A percentile compares a stretch with the other conserved stretches of the same genome.
Conservation (phyloP, 2,888 invertebrate genomes). For the Trachelus troglodyta region DNA sequence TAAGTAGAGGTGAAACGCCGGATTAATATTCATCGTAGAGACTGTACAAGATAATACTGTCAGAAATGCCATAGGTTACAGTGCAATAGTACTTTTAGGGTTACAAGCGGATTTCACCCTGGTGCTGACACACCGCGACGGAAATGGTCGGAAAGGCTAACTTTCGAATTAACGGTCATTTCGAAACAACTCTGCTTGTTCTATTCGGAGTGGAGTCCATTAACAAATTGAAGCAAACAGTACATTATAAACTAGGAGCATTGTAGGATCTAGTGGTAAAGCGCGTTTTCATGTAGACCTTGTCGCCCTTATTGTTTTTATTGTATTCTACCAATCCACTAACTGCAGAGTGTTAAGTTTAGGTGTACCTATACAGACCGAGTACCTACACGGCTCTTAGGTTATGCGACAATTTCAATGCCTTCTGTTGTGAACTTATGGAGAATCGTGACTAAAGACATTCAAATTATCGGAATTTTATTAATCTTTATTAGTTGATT, state of each 20-base stretch:
- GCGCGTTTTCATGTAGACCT: neutral
- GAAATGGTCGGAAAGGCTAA: neutral
- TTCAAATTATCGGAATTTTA: too few relatives aligned
- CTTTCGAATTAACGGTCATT: neutral
- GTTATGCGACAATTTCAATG: neutral
- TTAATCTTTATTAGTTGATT: too few relatives aligned
- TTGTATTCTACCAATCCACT: neutral
- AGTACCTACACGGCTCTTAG: neutral
- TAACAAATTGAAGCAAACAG: neutral
- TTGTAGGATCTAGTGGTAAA: neutral
- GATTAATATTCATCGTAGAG: neutral
- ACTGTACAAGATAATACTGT: neutral
- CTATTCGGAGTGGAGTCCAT: neutral
- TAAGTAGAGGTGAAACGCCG: neutral
- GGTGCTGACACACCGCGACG: neutral
- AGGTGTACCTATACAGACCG: neutral
- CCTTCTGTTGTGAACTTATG: neutral
- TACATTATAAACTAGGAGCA: neutral
- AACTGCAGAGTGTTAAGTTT: neutral
- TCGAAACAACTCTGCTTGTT: neutral
- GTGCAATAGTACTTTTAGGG: neutral
- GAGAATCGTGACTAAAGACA: neutral
- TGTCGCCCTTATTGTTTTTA: neutral
- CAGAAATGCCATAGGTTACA: neutral
- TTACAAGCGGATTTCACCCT: neutral